Evolutionary conservation across 2,888 invertebrate species (phyloP).

Genomic region (Campoletis raptor): DNA sequence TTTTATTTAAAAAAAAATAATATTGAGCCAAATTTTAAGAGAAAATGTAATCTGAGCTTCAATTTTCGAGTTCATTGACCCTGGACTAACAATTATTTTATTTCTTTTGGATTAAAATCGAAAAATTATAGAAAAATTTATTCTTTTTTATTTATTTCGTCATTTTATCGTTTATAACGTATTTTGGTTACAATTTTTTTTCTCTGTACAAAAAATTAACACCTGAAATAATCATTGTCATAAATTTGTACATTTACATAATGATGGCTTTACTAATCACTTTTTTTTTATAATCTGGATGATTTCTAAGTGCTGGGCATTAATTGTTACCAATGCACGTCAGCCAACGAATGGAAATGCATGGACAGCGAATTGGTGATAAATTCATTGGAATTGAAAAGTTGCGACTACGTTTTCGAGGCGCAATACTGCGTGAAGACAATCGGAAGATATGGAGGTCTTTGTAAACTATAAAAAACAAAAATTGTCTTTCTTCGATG

Average conservation of each 20-base stretch:
- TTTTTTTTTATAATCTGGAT: slow-evolving; percentile 1
- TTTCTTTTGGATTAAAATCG: not conserved
- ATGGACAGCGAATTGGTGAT: slow-evolving; percentile 90
- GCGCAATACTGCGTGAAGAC: slow-evolving; percentile 95
- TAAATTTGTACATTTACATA: not conserved
- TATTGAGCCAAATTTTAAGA: not conserved
- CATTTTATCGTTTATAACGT: not conserved
- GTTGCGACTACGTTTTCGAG: slow-evolving; percentile 91
- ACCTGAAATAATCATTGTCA: not conserved
- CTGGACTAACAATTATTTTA: not conserved
- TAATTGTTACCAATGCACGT: slow-evolving; percentile 93
- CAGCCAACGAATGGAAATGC: slow-evolving; percentile 87
- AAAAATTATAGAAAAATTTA: not conserved
- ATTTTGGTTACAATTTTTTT: not conserved
- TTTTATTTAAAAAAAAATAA: not conserved
- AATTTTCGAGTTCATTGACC: not conserved
- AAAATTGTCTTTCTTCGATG: slow-evolving; percentile 39
- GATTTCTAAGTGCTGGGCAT: slow-evolving; percentile 81
- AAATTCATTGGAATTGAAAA: slow-evolving; percentile 87
- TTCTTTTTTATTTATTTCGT: not conserved
- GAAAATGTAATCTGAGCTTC: not conserved
- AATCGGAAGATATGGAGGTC: slow-evolving; percentile 82
- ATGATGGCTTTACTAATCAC: slow-evolving; percentile 49
- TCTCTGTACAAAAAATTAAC: not conserved
- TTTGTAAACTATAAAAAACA: slow-evolving; percentile 57